These are phyloP conservation scores for Conistra vaccinii DNA, from an alignment of 2,888 invertebrate genomes.

Conservation along the genomic window DNA sequence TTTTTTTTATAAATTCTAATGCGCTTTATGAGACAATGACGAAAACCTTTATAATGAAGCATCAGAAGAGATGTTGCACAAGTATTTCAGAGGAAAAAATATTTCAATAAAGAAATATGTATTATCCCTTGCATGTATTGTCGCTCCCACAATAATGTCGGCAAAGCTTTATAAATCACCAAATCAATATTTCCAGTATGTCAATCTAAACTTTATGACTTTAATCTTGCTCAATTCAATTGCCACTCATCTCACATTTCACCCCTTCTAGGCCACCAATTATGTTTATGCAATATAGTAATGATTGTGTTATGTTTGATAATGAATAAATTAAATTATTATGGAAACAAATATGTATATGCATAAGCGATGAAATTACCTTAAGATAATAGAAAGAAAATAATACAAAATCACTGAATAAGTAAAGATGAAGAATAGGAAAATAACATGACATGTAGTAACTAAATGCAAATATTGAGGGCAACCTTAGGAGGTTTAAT, in stretches of 20 bases:
- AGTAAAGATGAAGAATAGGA: conserved; percentile 31
- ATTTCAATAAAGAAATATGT: conserved; percentile 25
- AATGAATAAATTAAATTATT: conserved; percentile 46
- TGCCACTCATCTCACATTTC: conserved; percentile 65
- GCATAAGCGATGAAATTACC: conserved; percentile 39
- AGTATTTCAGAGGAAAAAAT: conserved; percentile 28
- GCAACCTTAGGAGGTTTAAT: conserved; percentile 66
- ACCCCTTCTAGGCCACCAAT: conserved; percentile 65
- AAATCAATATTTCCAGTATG: conserved; percentile 42
- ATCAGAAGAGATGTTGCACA: conserved; percentile 23
- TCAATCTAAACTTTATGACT: conserved; percentile 41
- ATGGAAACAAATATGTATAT: conserved; percentile 48
- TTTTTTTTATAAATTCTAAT: conserved; percentile 3
- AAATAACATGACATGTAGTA: conserved; percentile 43
- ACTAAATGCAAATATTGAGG: conserved; percentile 49
- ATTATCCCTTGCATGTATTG: conserved; percentile 37
- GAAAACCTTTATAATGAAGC: conserved; percentile 35
- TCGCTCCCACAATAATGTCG: conserved; percentile 53
- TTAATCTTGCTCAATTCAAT: conserved; percentile 45
- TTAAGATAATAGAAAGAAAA: conserved; percentile 33
- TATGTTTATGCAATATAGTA: conserved; percentile 43
- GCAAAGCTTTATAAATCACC: conserved; percentile 44
- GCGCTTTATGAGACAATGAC: conserved; percentile 16
- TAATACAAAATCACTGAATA: conserved; percentile 28
- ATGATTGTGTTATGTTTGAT: conserved; percentile 39